Conservation (phyloP, 2,797 vertebrate species). For the Simalia tracyae region DNA sequence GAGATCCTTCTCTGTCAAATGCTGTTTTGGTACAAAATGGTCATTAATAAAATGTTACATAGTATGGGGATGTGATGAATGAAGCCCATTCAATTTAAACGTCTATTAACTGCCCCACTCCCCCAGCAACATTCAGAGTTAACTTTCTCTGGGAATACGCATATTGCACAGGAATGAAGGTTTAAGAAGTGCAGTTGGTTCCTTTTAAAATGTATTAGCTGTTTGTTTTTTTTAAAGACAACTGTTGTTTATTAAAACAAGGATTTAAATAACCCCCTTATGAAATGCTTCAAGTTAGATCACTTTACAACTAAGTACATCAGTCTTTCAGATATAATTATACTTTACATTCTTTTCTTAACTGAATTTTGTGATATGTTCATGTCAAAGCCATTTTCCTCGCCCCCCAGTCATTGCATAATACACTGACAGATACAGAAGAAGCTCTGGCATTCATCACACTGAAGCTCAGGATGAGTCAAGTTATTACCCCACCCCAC, state of each 20-base stretch:
- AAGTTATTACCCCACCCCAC: background rate
- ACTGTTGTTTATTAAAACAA: slow-evolving; percentile 44
- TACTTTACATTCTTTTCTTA: slow-evolving; percentile 35
- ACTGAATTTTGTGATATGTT: slow-evolving; percentile 47
- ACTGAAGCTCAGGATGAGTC: slow-evolving; percentile 29
- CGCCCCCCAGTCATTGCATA: slow-evolving; percentile 25
- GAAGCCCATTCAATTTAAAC: slow-evolving; percentile 23
- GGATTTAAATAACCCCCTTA: slow-evolving; percentile 43
- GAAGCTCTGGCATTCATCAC: slow-evolving; percentile 36
- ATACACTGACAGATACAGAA: slow-evolving; percentile 13
- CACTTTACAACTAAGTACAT: slow-evolving; percentile 37
- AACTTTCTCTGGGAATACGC: slow-evolving; percentile 15
- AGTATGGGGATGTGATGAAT: background rate
- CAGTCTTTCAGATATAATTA: slow-evolving; percentile 27
- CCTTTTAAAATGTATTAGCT: slow-evolving; percentile 33
- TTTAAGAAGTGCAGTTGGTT: slow-evolving; percentile 24
- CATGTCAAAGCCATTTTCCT: slow-evolving; percentile 39
- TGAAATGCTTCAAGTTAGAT: slow-evolving; percentile 41
- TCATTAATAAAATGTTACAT: slow-evolving; percentile 21
- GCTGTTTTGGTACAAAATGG: background rate
- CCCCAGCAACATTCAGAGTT: background rate
- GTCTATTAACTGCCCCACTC: background rate
- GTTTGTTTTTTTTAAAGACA: background rate
- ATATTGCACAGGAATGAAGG: slow-evolving; percentile 30
- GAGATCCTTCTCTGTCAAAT: slow-evolving; percentile 16